Percentiles rank a stretch among this genome's conserved stretches.
phyloP scores from a whole-genome alignment of 2,113 vertebrate genomes.

The Butorides virescens region DNA sequence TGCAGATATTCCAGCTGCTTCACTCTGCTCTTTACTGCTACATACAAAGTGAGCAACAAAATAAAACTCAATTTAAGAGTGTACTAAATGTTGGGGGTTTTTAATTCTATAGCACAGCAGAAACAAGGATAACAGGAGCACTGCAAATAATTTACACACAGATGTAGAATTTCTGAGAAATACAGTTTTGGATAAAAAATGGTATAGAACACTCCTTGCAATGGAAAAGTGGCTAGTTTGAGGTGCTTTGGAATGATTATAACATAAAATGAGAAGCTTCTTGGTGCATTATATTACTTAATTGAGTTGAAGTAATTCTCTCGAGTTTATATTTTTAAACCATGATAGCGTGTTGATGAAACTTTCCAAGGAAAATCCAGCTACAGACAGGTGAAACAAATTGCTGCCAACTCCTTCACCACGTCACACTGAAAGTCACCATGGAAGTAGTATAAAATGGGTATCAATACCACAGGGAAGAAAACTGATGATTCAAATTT shows the following conservation, averaged over 20 bases:
- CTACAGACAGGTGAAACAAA: not conserved
- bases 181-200: not conserved
- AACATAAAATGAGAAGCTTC: constrained; percentile 9
- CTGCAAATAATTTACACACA: not conserved
- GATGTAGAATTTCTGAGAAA: not conserved
- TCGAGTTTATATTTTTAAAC: constrained; percentile 25
- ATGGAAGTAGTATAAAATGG: not conserved
- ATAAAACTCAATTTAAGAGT: not conserved
- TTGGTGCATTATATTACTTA: not conserved
- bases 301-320: not conserved
- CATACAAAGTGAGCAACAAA: not conserved
- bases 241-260: not conserved
- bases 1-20: constrained; percentile 13
- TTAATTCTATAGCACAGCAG: not conserved
- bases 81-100: not conserved
- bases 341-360: not conserved
- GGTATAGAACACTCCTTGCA: not conserved
- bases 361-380: constrained; percentile 8
- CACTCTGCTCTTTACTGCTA: not conserved
- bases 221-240: not conserved
- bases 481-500: not conserved
- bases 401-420: not conserved
- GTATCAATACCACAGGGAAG: not conserved
- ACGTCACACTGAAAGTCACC: not conserved
- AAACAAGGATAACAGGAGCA: not conserved